Percentiles rank a stretch among this genome's conserved stretches.
Evolutionary conservation across 2,797 vertebrate species (phyloP).

Genomic region (Myotis myotis): DNA sequence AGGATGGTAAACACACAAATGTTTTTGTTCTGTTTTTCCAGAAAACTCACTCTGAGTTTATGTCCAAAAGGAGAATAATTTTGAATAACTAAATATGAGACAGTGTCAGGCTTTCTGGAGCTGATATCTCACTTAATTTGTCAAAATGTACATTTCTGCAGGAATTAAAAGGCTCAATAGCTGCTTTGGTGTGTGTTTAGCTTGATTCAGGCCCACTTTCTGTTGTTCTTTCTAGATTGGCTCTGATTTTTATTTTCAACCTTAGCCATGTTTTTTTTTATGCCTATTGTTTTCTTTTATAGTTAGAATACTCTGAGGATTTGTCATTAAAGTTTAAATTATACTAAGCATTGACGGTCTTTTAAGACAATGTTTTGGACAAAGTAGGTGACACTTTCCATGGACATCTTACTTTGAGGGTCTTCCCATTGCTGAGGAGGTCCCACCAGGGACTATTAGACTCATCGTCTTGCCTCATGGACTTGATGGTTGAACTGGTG

Average conservation of each 20-base stretch:
- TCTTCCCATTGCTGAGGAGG: not conserved
- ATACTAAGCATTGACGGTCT: not conserved
- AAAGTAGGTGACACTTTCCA: not conserved
- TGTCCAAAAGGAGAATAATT: not conserved
- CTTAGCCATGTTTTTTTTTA: not conserved
- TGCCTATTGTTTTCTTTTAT: not conserved
- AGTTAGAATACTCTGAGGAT: constrained; percentile 2
- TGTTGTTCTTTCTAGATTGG: not conserved
- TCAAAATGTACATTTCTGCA: not conserved
- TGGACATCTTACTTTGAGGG: not conserved
- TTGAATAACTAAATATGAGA: not conserved
- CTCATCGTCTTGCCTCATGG: not conserved
- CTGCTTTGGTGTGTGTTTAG: not conserved
- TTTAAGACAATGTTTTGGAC: constrained; percentile 20
- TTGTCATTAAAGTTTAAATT: constrained; percentile 26
- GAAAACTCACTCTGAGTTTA: constrained; percentile 2
- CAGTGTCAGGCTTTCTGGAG: not conserved
- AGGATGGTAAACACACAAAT: not conserved
- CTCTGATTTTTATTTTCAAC: not conserved
- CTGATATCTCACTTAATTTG: constrained; percentile 36
- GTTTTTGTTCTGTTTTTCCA: not conserved
- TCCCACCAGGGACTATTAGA: not conserved
- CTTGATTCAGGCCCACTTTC: not conserved
- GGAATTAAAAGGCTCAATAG: not conserved
- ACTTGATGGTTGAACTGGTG: not conserved